Conservation (phyloP, 2,797 vertebrate genomes). For the Phataginus tetradactyla region DNA sequence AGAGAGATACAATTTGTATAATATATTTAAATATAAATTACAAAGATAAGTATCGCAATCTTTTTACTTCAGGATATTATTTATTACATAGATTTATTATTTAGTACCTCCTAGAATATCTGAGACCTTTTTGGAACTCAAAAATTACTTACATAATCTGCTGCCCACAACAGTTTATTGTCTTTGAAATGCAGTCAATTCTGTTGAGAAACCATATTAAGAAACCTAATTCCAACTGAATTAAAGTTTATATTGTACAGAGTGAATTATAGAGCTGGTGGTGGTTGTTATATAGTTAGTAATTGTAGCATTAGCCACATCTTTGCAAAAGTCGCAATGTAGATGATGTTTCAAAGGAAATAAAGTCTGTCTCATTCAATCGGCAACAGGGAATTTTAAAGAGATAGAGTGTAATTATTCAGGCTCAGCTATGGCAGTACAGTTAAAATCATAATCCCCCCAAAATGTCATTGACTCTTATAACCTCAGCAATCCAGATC, state of each 20-base stretch:
- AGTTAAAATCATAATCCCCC: neutral
- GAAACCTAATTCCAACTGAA: neutral
- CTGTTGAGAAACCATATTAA: neutral
- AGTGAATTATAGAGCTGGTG: neutral
- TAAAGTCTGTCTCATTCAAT: neutral
- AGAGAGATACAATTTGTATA: neutral
- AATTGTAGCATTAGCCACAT: neutral
- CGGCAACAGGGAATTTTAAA: slow-evolving; percentile 38
- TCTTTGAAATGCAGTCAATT: neutral
- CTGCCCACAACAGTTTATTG: neutral
- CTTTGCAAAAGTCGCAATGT: neutral
- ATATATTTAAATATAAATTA: neutral
- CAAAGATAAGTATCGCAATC: neutral
- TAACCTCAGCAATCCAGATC: neutral
- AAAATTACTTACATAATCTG: neutral
- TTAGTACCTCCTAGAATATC: neutral
- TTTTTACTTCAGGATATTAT: slow-evolving; percentile 18
- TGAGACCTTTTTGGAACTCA: slow-evolving; percentile 21
- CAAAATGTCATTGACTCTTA: neutral
- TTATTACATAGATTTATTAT: neutral
- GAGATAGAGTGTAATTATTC: slow-evolving; percentile 13
- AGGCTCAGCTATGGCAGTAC: neutral
- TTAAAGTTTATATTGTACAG: neutral
- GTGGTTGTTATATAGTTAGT: neutral
- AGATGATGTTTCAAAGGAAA: neutral